phyloP scores from a whole-genome alignment of 2,113 vertebrate species.

The Gallinago undulata region DNA sequence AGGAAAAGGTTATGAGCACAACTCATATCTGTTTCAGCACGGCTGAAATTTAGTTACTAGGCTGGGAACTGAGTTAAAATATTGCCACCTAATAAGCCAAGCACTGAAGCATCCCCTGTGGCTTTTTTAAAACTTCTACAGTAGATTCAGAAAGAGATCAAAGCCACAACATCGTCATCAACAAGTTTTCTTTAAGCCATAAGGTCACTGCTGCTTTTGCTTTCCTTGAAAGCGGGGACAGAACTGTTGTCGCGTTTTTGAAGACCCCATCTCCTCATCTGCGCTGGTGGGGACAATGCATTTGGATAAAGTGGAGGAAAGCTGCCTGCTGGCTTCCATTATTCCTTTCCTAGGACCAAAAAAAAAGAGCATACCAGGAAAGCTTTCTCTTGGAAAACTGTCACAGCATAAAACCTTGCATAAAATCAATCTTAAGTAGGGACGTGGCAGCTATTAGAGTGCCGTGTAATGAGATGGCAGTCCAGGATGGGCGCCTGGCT shows the following conservation, averaged over 20 bases:
- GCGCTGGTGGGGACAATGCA: not conserved
- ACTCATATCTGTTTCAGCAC: not conserved
- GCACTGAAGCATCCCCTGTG: not conserved
- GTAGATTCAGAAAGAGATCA: not conserved
- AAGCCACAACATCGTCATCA: not conserved
- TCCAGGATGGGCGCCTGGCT: not conserved
- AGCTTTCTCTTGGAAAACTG: not conserved
- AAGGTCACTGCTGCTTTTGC: not conserved
- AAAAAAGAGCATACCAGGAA: not conserved
- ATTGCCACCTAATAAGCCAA: not conserved
- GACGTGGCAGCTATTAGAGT: not conserved
- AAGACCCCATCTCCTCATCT: not conserved
- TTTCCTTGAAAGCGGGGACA: not conserved
- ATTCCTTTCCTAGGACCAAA: not conserved
- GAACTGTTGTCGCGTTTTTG: not conserved
- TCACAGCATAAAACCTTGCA: not conserved
- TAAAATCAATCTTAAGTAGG: not conserved
- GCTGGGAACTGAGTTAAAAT: not conserved
- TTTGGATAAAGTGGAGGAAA: not conserved
- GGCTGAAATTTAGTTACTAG: not conserved
- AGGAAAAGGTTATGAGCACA: not conserved
- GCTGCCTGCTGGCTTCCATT: not conserved
- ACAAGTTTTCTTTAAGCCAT: not conserved
- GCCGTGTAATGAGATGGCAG: not conserved
- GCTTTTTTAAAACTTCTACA: not conserved